Percentiles rank a stretch among this genome's conserved stretches.
phyloP scores from a whole-genome alignment of 2,797 vertebrate genomes.

The Taeniopygia guttata region DNA sequence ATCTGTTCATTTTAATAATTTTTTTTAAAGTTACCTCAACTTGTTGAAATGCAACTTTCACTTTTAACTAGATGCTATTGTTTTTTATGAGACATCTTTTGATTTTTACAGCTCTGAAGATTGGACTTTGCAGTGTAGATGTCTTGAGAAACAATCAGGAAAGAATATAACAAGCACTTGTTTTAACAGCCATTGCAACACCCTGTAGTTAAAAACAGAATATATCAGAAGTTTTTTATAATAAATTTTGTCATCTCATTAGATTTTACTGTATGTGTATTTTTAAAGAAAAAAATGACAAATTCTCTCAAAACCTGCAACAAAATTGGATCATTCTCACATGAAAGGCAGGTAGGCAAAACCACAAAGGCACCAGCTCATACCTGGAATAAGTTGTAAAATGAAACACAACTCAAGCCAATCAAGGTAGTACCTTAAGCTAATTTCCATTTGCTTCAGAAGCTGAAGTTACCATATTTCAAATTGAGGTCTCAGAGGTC shows the following conservation, averaged over 20 bases:
- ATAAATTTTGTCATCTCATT: not conserved
- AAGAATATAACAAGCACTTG: not conserved
- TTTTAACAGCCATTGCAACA: not conserved
- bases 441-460: not conserved
- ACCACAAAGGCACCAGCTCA: not conserved
- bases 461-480: not conserved
- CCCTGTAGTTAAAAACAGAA: not conserved
- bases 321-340: not conserved
- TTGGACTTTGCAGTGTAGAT: not conserved
- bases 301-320: not conserved
- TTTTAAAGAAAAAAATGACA: not conserved
- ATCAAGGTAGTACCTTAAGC: not conserved
- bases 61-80: not conserved
- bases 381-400: not conserved
- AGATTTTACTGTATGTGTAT: not conserved
- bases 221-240: not conserved
- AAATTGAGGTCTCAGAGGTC: not conserved
- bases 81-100: not conserved
- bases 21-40: not conserved
- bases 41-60: not conserved
- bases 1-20: not conserved
- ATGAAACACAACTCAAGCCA: not conserved
- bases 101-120: not conserved
- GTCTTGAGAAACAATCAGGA: not conserved
- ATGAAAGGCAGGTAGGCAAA: not conserved